Conservation (phyloP, 2,888 invertebrate genomes). For the Mesopsocus fuscifrons region DNA sequence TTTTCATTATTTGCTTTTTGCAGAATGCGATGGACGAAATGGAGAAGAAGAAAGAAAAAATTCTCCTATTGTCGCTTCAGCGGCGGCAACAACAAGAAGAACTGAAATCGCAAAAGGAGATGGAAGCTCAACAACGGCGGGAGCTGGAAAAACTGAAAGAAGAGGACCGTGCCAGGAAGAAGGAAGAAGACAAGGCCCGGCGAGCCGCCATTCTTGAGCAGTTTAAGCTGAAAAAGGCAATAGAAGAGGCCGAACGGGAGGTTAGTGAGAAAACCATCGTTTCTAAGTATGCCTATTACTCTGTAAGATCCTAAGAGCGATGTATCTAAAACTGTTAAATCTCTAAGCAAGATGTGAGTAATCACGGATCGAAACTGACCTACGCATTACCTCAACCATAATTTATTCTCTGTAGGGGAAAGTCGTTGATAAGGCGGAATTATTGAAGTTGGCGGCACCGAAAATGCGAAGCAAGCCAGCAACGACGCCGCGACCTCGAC, state of each 20-base stretch:
- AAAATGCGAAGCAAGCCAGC: slow-evolving; percentile 44
- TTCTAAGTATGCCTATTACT: too few species aligned
- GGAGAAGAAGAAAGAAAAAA: slow-evolving; percentile 80
- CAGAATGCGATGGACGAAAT: slow-evolving; percentile 76
- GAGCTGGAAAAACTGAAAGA: slow-evolving; percentile 57
- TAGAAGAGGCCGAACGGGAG: slow-evolving; percentile 79
- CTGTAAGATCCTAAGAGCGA: too few species aligned
- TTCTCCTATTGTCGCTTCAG: slow-evolving; percentile 75
- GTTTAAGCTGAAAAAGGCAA: slow-evolving; percentile 82
- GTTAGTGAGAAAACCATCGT: slow-evolving; percentile 27
- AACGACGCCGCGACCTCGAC: slow-evolving; percentile 45
- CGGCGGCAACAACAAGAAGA: slow-evolving; percentile 83
- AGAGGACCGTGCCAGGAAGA: slow-evolving; percentile 51
- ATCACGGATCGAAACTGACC: too few species aligned
- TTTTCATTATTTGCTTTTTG: too few species aligned
- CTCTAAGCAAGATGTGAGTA: too few species aligned
- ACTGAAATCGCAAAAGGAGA: slow-evolving; percentile 64
- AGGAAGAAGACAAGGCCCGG: slow-evolving; percentile 72
- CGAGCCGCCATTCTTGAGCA: slow-evolving; percentile 78
- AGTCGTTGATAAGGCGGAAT: slow-evolving; percentile 48
- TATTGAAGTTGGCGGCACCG: slow-evolving; percentile 30
- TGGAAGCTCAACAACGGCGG: slow-evolving; percentile 51
- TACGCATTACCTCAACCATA: too few species aligned
- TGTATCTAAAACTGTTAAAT: too few species aligned
- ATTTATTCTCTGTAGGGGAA: slow-evolving; percentile 40